Evolutionary conservation across 2,797 vertebrate species (phyloP).

Genomic region (Poliocrania exsul): DNA sequence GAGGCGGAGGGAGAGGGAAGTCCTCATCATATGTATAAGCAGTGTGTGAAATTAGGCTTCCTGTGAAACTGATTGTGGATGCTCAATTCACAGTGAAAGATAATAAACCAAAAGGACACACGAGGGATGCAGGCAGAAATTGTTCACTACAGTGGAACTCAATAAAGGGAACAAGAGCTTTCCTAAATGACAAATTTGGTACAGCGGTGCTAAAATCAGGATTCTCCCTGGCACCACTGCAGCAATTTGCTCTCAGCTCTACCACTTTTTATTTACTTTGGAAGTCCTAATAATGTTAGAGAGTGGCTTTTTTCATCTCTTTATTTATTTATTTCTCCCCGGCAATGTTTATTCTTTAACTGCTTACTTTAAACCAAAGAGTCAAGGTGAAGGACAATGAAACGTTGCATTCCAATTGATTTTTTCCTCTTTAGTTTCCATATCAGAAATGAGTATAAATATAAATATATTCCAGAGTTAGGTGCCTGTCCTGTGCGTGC

Average conservation of each 20-base stretch:
- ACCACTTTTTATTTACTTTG: conserved; percentile 80
- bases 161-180: conserved; percentile 82
- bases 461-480: conserved; percentile 65
- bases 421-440: conserved; percentile 61
- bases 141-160: conserved; percentile 83
- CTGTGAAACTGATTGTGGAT: conserved; percentile 92
- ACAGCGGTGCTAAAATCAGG: conserved; percentile 78
- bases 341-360: conserved; percentile 70
- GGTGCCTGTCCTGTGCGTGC: not conserved
- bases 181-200: conserved; percentile 84
- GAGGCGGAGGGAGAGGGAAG: conserved; percentile 54
- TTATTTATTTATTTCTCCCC: conserved; percentile 58
- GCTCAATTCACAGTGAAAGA: conserved; percentile 88
- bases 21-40: conserved; percentile 87
- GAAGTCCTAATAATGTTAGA: conserved; percentile 73
- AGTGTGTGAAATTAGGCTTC: conserved; percentile 89
- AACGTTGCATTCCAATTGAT: conserved; percentile 38
- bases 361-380: conserved; percentile 71
- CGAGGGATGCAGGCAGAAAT: conserved; percentile 82
- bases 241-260: conserved; percentile 67
- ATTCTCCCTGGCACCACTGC: conserved; percentile 65
- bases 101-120: conserved; percentile 95
- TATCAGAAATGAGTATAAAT: conserved; percentile 59
- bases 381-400: conserved; percentile 66
- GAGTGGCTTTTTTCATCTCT: conserved; percentile 64